Evolutionary conservation across 2,113 vertebrate genomes (phyloP).

Genomic region (Castor canadensis): DNA sequence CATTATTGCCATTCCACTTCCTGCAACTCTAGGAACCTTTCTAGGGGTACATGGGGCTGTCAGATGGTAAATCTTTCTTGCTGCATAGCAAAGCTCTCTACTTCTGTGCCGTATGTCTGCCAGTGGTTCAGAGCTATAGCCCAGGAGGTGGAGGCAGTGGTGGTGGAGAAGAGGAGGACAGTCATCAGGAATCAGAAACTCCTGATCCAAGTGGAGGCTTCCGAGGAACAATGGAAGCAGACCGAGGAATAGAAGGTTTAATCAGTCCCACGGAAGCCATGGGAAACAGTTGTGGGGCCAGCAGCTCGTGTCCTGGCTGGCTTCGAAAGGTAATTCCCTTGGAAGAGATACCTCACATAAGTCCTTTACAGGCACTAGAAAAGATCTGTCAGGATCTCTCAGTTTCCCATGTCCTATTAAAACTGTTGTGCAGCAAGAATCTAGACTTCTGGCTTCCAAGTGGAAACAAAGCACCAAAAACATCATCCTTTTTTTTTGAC

Average conservation of each 20-base stretch:
- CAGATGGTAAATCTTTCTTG: not conserved
- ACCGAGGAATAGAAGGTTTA: constrained; percentile 87
- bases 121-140: constrained; percentile 90
- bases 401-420: not conserved
- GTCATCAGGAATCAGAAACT: constrained; percentile 88
- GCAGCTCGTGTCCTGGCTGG: constrained; percentile 97
- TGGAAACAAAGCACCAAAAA: not conserved
- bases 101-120: constrained; percentile 59
- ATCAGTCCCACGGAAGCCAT: constrained; percentile 87
- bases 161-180: constrained; percentile 87
- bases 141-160: constrained; percentile 83
- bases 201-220: constrained; percentile 91
- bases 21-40: not conserved
- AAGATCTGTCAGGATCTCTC: not conserved
- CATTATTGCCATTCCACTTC: not conserved
- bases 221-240: constrained; percentile 95
- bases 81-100: constrained; percentile 25
- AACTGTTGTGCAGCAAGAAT: not conserved
- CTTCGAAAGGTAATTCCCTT: constrained; percentile 90
- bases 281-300: constrained; percentile 85
- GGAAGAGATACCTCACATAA: not conserved
- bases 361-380: not conserved
- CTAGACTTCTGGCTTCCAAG: constrained; percentile 11
- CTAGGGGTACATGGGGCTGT: not conserved
- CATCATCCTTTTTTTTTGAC: constrained; percentile 34